Evolutionary conservation across 2,113 vertebrate genomes (phyloP).

Genomic region (Loxodonta africana): DNA sequence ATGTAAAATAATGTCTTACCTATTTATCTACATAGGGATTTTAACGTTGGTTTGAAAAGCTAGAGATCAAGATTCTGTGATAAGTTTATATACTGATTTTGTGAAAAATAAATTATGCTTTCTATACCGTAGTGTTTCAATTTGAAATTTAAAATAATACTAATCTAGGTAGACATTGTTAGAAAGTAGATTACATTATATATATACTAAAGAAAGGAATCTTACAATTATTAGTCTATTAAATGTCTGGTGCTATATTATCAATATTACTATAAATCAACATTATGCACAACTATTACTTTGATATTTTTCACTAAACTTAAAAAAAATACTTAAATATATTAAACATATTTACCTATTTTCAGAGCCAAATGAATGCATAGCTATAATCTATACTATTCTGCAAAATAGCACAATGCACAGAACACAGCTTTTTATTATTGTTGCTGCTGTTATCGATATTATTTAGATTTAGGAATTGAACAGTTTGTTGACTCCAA

Average conservation of each 20-base stretch:
- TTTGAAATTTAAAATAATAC: conserved; percentile 12
- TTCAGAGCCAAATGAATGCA: conserved; percentile 2
- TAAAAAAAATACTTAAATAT: neutral
- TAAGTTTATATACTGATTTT: conserved; percentile 34
- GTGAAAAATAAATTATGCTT: neutral
- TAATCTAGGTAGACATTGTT: neutral
- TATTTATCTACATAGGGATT: neutral
- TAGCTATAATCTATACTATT: neutral
- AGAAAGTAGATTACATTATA: conserved; percentile 16
- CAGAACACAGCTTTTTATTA: neutral
- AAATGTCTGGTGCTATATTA: neutral
- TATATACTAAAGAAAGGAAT: neutral
- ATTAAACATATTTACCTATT: neutral
- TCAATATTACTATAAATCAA: conserved; percentile 14
- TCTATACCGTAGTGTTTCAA: neutral
- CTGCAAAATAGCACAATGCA: neutral
- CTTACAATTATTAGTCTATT: neutral
- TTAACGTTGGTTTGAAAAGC: conserved; percentile 5
- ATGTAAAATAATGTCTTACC: neutral
- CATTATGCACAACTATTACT: neutral
- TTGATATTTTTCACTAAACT: conserved; percentile 17
- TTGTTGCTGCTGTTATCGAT: neutral
- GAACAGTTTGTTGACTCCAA: neutral
- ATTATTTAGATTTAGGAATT: neutral
- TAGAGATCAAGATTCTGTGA: neutral